Conservation (phyloP, 2,888 invertebrate species). For the Cephus pulcher region DNA sequence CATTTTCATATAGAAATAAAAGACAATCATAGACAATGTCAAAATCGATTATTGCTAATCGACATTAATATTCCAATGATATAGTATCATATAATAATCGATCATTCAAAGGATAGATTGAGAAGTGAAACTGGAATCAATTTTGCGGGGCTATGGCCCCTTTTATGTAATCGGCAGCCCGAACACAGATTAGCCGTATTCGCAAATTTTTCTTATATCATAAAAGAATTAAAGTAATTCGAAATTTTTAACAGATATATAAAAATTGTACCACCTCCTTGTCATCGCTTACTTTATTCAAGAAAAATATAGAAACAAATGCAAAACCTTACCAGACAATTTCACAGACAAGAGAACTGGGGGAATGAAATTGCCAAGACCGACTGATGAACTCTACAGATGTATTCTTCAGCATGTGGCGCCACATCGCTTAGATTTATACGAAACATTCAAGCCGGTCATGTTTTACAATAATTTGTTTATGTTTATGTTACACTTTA, state of each 20-base stretch:
- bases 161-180: conserved; percentile 44
- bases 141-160: conserved; percentile 34
- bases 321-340: conserved; percentile 36
- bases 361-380: conserved; percentile 25
- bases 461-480: not conserved
- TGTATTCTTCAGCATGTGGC: not conserved
- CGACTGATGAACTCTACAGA: not conserved
- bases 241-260: not conserved
- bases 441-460: not conserved
- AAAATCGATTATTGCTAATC: not conserved
- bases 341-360: conserved; percentile 32
- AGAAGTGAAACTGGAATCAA: conserved; percentile 15
- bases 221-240: conserved; percentile 8
- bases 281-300: not conserved
- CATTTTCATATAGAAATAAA: not conserved
- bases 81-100: not conserved
- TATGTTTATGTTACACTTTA: not conserved
- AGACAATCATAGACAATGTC: not conserved
- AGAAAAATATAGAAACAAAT: conserved; percentile 30
- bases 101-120: not conserved
- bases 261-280: not conserved
- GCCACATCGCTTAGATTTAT: not conserved
- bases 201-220: not conserved
- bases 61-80: not conserved
- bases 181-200: not conserved